These are phyloP conservation scores for Bombycilla garrulus DNA, from an alignment of 2,113 vertebrate genomes.

Conservation along the genomic window DNA sequence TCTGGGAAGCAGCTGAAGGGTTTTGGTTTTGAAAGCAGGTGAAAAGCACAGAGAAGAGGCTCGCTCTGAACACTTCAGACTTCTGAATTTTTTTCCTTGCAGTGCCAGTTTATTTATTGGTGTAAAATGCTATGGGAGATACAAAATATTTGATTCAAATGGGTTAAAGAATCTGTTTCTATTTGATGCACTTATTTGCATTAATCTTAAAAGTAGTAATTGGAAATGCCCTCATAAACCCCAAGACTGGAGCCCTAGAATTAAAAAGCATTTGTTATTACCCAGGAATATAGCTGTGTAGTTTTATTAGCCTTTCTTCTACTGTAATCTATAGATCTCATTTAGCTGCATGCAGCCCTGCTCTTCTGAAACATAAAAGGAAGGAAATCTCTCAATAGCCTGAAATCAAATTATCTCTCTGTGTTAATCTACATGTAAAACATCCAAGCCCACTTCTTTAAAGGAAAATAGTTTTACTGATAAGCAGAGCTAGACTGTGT, in stretches of 20 bases:
- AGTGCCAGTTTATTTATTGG: not conserved
- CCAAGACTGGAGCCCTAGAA: not conserved
- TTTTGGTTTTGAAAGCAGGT: not conserved
- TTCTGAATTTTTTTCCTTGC: not conserved
- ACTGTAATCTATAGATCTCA: constrained; percentile 50
- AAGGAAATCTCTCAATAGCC: constrained; percentile 26
- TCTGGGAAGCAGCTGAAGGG: not conserved
- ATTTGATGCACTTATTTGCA: not conserved
- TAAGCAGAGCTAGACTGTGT: not conserved
- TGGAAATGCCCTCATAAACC: constrained; percentile 25
- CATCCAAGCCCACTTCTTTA: not conserved
- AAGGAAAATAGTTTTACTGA: constrained; percentile 25
- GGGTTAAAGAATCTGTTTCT: not conserved
- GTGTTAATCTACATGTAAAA: constrained; percentile 55
- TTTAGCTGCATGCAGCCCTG: constrained; percentile 45
- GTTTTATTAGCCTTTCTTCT: constrained; percentile 55
- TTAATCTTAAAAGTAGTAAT: constrained; percentile 6
- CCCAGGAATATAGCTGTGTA: not conserved
- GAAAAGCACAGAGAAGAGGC: not conserved
- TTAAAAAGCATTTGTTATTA: constrained; percentile 12
- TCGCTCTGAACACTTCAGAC: not conserved
- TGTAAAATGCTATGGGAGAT: not conserved
- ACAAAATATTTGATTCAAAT: not conserved
- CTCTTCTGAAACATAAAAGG: constrained; percentile 23
- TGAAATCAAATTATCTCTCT: constrained; percentile 65